Evolutionary conservation across 2,888 invertebrate genomes (phyloP).

Genomic region (Lathronympha strigana): DNA sequence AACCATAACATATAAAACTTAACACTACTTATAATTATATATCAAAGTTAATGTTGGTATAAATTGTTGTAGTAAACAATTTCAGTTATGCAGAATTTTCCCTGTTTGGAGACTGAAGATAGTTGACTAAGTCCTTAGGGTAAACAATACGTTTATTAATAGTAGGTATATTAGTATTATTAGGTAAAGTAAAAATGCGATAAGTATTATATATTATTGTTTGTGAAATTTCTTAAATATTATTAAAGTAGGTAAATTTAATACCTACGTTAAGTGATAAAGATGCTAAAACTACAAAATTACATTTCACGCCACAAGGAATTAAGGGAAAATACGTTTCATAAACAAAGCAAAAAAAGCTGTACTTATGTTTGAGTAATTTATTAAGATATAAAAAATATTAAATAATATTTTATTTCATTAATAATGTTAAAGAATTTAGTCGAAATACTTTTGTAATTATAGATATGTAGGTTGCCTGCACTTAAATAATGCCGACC

Average conservation of each 20-base stretch:
- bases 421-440: background rate
- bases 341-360: too few species aligned
- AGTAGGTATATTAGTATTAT: background rate
- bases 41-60: background rate
- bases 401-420: background rate
- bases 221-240: too few species aligned
- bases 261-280: too few species aligned
- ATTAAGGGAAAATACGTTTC: too few species aligned
- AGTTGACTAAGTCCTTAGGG: background rate
- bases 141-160: constrained; percentile 4
- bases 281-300: too few species aligned
- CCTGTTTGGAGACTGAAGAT: background rate
- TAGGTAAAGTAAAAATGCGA: too few species aligned
- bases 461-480: constrained; percentile 17
- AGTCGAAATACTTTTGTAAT: constrained; percentile 29
- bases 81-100: background rate
- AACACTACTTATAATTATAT: background rate
- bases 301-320: too few species aligned
- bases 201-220: too few species aligned
- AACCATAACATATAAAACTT: background rate
- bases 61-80: background rate
- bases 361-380: too few species aligned
- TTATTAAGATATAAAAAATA: background rate
- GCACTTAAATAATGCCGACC: constrained; percentile 1
- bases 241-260: too few species aligned